Conservation (phyloP, 1,140 invertebrate genomes). For the Nilaparvata lugens region DNA sequence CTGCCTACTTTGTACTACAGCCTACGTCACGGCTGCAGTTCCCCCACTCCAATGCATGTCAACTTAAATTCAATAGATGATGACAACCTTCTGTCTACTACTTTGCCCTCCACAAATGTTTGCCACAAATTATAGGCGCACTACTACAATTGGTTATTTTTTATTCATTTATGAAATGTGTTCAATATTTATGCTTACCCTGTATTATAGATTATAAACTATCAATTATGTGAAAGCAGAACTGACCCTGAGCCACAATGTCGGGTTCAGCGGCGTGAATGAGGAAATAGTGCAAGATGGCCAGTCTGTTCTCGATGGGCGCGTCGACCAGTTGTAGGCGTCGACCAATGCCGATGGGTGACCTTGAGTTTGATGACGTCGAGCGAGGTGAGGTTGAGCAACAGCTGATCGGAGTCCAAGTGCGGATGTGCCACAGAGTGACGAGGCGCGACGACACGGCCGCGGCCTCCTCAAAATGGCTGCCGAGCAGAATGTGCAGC, state of each 20-base stretch:
- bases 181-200: too few species aligned
- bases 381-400: constrained; percentile 57
- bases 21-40: too few species aligned
- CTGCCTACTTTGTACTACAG: too few species aligned
- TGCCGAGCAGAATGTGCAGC: constrained; percentile 51
- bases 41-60: too few species aligned
- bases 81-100: too few species aligned
- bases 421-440: constrained; percentile 32
- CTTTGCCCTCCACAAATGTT: too few species aligned
- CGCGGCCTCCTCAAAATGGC: not conserved
- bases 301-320: constrained; percentile 42
- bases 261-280: constrained; percentile 62
- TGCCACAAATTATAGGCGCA: too few species aligned
- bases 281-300: constrained; percentile 69
- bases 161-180: too few species aligned
- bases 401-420: constrained; percentile 22
- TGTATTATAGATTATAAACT: too few species aligned
- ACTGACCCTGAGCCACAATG: constrained; percentile 51
- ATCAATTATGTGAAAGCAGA: not conserved
- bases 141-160: too few species aligned
- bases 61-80: too few species aligned
- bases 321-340: constrained; percentile 43
- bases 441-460: too few species aligned
- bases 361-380: constrained; percentile 56
- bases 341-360: constrained; percentile 51